These are phyloP conservation scores for Sebastes oblongus DNA, from an alignment of 2,797 vertebrate species.

Conservation along the genomic window DNA sequence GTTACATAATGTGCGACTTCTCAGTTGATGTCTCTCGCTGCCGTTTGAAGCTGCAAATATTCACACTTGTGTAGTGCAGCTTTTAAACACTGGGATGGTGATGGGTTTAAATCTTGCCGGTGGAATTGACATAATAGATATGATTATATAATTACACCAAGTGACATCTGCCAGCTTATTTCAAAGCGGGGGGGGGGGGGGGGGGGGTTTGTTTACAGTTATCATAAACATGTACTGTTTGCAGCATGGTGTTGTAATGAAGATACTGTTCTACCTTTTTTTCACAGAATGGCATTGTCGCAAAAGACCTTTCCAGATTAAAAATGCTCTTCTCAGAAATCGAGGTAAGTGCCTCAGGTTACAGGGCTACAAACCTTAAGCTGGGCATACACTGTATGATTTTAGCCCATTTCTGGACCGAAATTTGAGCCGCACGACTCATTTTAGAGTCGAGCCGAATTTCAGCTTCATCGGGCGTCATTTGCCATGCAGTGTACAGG, in stretches of 20 bases:
- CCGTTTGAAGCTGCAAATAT: background rate
- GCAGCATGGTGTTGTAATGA: background rate
- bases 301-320: slow-evolving; percentile 95
- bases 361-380: background rate
- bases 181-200: background rate
- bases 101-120: background rate
- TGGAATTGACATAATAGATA: background rate
- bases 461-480: no score
- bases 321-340: slow-evolving; percentile 97
- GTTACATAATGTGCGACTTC: background rate
- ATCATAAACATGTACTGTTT: background rate
- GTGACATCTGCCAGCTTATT: background rate
- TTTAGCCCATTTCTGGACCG: background rate
- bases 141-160: background rate
- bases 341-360: slow-evolving; percentile 84
- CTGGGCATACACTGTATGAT: background rate
- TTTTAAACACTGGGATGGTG: background rate
- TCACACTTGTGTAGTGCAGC: background rate
- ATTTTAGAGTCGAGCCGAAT: no score
- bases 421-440: no score
- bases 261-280: background rate
- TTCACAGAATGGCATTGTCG: slow-evolving; percentile 93
- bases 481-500: no score
- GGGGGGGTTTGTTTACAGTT: no score
- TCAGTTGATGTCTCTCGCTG: background rate